Evolutionary conservation across 2,888 invertebrate species (phyloP).

Genomic region (Harpalus rufipes): DNA sequence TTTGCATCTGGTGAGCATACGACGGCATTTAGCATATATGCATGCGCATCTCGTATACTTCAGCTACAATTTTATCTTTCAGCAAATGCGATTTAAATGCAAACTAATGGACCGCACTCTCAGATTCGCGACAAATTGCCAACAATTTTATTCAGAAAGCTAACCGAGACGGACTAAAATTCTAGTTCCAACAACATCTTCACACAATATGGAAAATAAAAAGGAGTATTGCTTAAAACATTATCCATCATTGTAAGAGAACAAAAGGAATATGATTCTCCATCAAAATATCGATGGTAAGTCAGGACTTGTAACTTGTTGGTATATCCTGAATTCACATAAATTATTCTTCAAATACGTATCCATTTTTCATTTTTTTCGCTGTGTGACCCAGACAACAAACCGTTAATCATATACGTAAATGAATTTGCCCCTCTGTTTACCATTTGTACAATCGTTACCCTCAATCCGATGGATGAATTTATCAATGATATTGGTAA

Average conservation of each 20-base stretch:
- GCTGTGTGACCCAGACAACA: background rate
- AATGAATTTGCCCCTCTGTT: background rate
- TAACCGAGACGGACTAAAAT: background rate
- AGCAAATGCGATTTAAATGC: constrained; percentile 56
- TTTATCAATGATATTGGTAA: background rate
- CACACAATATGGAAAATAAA: background rate
- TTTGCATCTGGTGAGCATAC: constrained; percentile 54
- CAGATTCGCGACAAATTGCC: constrained; percentile 37
- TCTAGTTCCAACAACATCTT: background rate
- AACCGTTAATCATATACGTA: background rate
- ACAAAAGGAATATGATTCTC: too few species aligned
- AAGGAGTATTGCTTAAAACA: background rate
- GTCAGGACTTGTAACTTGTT: too few species aligned
- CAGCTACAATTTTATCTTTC: constrained; percentile 21
- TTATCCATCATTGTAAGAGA: background rate
- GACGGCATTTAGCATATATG: constrained; percentile 55
- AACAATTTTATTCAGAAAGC: constrained; percentile 27
- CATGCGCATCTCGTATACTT: constrained; percentile 43
- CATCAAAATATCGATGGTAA: too few species aligned
- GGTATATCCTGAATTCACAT: background rate
- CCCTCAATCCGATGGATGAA: background rate
- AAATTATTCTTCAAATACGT: background rate
- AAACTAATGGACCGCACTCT: constrained; percentile 36
- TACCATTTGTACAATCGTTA: background rate
- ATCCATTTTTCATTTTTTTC: background rate